Evolutionary conservation across 2,113 vertebrate species (phyloP).

Genomic region (Ptychochromis oligacanthus): DNA sequence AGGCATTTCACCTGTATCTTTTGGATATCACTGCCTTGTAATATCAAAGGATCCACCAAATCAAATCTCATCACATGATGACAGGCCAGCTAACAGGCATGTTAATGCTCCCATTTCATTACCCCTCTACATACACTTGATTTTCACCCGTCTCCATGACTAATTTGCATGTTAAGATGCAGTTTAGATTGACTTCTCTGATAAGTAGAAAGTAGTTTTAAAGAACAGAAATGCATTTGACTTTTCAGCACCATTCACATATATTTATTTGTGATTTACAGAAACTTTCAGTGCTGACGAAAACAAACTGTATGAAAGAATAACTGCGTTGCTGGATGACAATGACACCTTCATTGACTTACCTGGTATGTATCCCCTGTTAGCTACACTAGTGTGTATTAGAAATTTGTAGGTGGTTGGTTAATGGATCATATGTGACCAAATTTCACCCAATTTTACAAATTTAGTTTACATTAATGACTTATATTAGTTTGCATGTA

Average conservation of each 20-base stretch:
- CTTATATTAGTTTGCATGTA: not conserved
- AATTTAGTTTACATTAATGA: not conserved
- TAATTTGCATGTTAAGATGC: conserved; percentile 64
- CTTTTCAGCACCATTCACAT: conserved; percentile 34
- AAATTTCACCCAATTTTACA: not conserved
- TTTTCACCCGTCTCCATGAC: conserved; percentile 52
- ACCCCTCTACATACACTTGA: conserved; percentile 57
- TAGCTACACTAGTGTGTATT: not conserved
- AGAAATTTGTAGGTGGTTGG: not conserved
- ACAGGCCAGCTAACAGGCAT: conserved; percentile 77
- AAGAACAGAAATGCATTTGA: conserved; percentile 46
- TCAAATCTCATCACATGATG: conserved; percentile 82
- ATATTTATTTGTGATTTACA: conserved; percentile 71
- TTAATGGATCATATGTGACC: not conserved
- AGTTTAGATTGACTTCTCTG: conserved; percentile 63
- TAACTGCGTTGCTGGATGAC: conserved; percentile 81
- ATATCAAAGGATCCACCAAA: conserved; percentile 82
- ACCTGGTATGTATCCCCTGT: conserved; percentile 77
- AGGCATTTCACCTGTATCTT: conserved; percentile 85
- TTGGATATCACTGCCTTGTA: conserved; percentile 83
- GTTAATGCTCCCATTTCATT: conserved; percentile 73
- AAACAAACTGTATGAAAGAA: conserved; percentile 73
- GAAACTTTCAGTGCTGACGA: conserved; percentile 74
- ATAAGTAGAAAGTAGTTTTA: conserved; percentile 58
- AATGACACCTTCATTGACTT: conserved; percentile 72